A percentile compares a stretch with the other conserved stretches of the same genome.
phyloP scores from a whole-genome alignment of 2,888 invertebrate genomes.

The Saturnia pavonia region DNA sequence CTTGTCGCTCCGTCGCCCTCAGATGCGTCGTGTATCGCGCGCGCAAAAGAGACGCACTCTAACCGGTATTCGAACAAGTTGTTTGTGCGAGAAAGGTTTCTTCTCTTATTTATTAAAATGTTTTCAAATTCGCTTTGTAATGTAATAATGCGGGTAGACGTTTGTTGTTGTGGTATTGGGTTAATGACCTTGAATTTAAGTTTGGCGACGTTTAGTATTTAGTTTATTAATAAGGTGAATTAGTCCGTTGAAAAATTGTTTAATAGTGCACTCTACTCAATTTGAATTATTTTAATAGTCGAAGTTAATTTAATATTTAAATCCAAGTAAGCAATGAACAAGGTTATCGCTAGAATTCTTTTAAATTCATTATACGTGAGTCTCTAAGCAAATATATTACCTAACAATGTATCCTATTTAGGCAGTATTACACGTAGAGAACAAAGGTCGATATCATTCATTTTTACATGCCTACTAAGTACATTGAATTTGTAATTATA shows the following conservation, averaged over 20 bases:
- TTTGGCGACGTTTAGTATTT: slow-evolving; percentile 53
- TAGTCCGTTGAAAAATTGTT: neutral
- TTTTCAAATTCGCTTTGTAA: slow-evolving; percentile 73
- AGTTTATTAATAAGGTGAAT: slow-evolving; percentile 38
- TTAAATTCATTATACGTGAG: neutral
- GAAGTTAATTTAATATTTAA: neutral
- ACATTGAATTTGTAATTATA: too few species aligned
- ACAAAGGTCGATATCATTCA: neutral
- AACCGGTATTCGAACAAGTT: slow-evolving; percentile 66
- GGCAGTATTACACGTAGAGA: neutral
- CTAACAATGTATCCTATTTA: neutral
- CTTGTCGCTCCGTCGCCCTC: slow-evolving; percentile 70
- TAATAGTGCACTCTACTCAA: neutral
- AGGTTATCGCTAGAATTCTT: neutral
- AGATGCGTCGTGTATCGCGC: slow-evolving; percentile 41
- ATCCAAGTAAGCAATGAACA: neutral
- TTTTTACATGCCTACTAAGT: too few species aligned
- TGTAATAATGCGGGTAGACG: slow-evolving; percentile 57
- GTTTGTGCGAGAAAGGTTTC: slow-evolving; percentile 75
- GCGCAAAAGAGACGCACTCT: slow-evolving; percentile 49
- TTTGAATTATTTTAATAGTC: neutral
- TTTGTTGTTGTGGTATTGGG: slow-evolving; percentile 64
- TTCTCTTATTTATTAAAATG: slow-evolving; percentile 73
- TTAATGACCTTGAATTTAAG: slow-evolving; percentile 69
- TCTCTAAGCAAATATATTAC: neutral